A percentile compares a stretch with the other conserved stretches of the same genome.
Evolutionary conservation across 2,888 invertebrate genomes (phyloP).

Genomic region (Lasioglossum figueresi): DNA sequence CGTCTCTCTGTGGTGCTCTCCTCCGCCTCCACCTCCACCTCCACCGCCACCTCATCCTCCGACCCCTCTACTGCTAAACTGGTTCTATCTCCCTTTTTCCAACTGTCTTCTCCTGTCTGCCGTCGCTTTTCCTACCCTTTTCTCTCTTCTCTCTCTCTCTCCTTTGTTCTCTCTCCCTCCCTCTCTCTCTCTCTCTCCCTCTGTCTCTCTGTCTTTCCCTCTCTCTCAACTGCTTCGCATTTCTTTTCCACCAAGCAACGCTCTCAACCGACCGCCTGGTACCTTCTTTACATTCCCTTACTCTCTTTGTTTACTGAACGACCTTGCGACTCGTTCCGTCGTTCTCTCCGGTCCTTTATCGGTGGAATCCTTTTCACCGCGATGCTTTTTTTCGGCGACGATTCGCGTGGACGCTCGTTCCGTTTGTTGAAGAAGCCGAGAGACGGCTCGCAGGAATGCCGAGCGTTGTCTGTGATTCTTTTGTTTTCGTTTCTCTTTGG

Average conservation of each 20-base stretch:
- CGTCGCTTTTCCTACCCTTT: not conserved
- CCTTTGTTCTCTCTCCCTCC: not conserved
- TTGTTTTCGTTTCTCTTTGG: not conserved
- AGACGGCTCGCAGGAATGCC: not conserved
- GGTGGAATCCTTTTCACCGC: conserved; percentile 9
- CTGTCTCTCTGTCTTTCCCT: not conserved
- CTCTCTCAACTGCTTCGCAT: conserved; percentile 33
- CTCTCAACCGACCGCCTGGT: not conserved
- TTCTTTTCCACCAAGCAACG: conserved; percentile 9
- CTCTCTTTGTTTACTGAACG: conserved; percentile 52
- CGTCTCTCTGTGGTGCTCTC: conserved; percentile 6
- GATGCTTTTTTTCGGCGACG: not conserved
- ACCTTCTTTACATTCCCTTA: conserved; percentile 40
- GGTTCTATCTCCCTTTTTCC: not conserved
- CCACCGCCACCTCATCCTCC: not conserved
- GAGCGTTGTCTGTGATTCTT: not conserved
- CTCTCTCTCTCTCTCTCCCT: not conserved
- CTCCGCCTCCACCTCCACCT: not conserved
- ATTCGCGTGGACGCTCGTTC: not conserved
- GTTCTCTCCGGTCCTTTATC: conserved; percentile 36
- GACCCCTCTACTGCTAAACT: not conserved
- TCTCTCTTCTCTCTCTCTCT: not conserved
- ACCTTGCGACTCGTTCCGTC: conserved; percentile 52
- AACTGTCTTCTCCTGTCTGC: not conserved
- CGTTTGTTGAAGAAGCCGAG: not conserved